Evolutionary conservation across 2,888 invertebrate species (phyloP), one percentile per base, ranked within the genome.

Genomic region (Oscheius myriophilus): DNA sequence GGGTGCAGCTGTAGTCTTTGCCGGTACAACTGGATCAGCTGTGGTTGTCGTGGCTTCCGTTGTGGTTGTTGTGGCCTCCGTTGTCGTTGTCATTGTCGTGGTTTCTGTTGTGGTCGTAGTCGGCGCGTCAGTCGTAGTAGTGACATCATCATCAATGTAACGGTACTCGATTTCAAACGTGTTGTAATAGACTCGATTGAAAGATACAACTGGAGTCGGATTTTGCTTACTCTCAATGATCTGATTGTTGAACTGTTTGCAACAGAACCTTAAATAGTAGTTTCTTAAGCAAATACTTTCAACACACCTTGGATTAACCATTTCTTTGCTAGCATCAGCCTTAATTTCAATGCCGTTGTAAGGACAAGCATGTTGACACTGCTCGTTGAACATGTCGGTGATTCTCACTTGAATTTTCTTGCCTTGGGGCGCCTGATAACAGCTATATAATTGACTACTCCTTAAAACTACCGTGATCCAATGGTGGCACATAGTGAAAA

Each of bases 361-460:
- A 2, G 61, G 64, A 46, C 77, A 77, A 2, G 71, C 74, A 46
- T 71, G 73, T 0, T 61, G 57, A 61, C 77, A 77, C 57, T 75
- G 77, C 2, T 68, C 52, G 55, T 75, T 75, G 46, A 61, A 67
- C 23, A 67, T 58, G 16, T 45, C 41, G 33, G 67, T 70, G 21
- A 77, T 71, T 12, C 63, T 54, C 11, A 75, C 66, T 62, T 77
- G 70, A 14, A 75, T 71, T 18, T 55, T 42, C 25, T 69, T 69
- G 2, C 73, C 75, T 1, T 57, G 53, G 0, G 77, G 77, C 2
- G 77, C 77, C 71, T 73, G 39, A n/a, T 46, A 55, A 16, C n/a
- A 1, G 43, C 2, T 49, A 18, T 49, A n/a, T n/a, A n/a, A n/a
- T 52, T 18, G 33, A 9, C 33, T 33, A 33, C 9, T 33, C 9